Conservation (phyloP, 2,888 invertebrate genomes). For the Chrysolina haemoptera region DNA sequence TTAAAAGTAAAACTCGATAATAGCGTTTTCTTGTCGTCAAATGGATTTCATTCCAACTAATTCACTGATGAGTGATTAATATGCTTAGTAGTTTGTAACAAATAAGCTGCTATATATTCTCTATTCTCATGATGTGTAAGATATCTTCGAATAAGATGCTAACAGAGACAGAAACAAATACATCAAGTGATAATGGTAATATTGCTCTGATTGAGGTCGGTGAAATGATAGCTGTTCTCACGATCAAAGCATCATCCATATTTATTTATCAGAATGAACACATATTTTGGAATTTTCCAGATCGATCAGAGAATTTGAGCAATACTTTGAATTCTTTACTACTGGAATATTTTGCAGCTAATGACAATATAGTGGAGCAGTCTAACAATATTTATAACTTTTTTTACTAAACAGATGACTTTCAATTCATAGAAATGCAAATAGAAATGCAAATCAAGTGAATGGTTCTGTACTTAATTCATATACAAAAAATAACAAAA, state of each 20-base stretch:
- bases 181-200: constrained; percentile 5
- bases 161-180: constrained; percentile 6
- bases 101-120: background rate
- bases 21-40: constrained; percentile 3
- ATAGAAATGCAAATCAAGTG: no score
- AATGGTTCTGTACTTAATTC: no score
- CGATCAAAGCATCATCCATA: background rate
- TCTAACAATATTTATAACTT: background rate
- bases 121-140: background rate
- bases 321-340: background rate
- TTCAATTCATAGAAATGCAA: no score
- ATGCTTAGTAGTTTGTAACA: background rate
- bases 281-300: background rate
- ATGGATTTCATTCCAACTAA: background rate
- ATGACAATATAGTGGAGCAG: background rate
- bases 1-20: background rate
- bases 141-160: constrained; percentile 3
- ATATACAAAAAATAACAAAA: no score
- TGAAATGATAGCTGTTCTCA: constrained; percentile 25
- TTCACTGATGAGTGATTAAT: constrained; percentile 9
- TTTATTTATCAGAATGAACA: background rate
- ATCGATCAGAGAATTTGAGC: background rate
- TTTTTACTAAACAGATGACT: background rate
- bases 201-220: constrained; percentile 22
- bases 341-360: background rate